Conservation (phyloP, 2,797 vertebrate genomes). For the Ceryle rudis region DNA sequence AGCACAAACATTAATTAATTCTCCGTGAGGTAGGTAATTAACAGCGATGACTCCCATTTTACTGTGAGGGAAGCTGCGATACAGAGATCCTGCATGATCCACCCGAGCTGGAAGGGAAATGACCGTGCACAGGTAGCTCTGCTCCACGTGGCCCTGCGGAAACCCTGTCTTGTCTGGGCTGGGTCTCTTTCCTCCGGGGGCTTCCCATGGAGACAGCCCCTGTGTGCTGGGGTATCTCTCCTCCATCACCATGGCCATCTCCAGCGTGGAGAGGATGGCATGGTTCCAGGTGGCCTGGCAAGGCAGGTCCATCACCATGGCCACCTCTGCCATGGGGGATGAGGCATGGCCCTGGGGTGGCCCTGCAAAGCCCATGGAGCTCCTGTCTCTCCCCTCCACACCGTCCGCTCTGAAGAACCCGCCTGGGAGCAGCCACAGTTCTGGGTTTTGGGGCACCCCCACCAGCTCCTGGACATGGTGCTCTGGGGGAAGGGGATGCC, state of each 20-base stretch:
- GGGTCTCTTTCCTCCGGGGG: background rate
- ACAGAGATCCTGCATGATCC: background rate
- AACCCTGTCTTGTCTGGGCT: accelerated
- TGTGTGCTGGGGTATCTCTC: background rate
- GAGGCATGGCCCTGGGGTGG: background rate
- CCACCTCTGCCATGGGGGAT: background rate
- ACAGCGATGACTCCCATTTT: conserved; percentile 58
- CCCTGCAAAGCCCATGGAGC: background rate
- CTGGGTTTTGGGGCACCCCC: background rate
- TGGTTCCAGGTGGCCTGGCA: background rate
- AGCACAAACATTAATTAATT: conserved; percentile 69
- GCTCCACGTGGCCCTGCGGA: background rate
- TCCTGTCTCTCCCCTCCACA: background rate
- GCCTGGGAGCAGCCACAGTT: background rate
- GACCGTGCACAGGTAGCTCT: background rate
- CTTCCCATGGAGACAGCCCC: background rate
- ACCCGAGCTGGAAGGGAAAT: background rate
- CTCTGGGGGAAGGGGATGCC: background rate
- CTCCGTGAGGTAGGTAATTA: conserved; percentile 52
- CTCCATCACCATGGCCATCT: background rate
- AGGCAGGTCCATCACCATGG: background rate
- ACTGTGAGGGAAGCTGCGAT: background rate
- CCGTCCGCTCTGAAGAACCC: background rate
- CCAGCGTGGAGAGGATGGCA: background rate
- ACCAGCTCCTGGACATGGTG: background rate